Evolutionary conservation across 2,113 vertebrate species (phyloP).

Genomic region (Macquaria australasica): DNA sequence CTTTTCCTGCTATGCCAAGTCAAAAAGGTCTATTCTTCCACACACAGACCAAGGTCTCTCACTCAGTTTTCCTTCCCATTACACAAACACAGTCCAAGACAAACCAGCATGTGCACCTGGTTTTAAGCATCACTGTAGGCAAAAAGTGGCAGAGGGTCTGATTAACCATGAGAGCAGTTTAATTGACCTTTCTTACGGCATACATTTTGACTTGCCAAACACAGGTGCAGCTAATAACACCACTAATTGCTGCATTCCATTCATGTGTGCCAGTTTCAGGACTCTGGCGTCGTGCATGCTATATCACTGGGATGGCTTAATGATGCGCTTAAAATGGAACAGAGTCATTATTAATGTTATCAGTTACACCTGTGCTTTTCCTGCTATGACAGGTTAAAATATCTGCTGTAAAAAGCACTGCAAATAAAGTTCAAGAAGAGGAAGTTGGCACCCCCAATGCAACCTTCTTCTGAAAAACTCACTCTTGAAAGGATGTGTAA

Average conservation of each 20-base stretch:
- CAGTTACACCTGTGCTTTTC: conserved; percentile 13
- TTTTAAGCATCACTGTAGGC: conserved; percentile 25
- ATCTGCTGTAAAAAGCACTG: conserved; percentile 20
- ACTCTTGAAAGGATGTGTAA: not conserved
- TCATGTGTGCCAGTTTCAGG: not conserved
- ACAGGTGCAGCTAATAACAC: conserved; percentile 46
- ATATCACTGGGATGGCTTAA: conserved; percentile 18
- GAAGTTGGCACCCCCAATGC: not conserved
- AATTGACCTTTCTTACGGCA: conserved; percentile 35
- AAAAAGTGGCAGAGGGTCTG: conserved; percentile 16
- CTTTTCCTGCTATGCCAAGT: not conserved
- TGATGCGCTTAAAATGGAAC: conserved; percentile 15
- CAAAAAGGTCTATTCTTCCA: not conserved
- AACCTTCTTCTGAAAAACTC: conserved; percentile 48
- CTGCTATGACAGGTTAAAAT: conserved; percentile 16
- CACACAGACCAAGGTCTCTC: not conserved
- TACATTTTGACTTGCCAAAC: conserved; percentile 24
- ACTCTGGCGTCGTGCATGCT: conserved; percentile 1
- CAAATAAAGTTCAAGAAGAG: conserved; percentile 25
- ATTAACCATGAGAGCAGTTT: conserved; percentile 34
- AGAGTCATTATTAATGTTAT: conserved; percentile 38
- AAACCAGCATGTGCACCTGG: not conserved
- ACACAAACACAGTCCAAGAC: conserved; percentile 24
- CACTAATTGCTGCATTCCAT: conserved; percentile 46
- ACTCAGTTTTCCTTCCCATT: conserved; percentile 21